Evolutionary conservation across 2,888 invertebrate genomes (phyloP).

Genomic region (Aspidiotus destructor): DNA sequence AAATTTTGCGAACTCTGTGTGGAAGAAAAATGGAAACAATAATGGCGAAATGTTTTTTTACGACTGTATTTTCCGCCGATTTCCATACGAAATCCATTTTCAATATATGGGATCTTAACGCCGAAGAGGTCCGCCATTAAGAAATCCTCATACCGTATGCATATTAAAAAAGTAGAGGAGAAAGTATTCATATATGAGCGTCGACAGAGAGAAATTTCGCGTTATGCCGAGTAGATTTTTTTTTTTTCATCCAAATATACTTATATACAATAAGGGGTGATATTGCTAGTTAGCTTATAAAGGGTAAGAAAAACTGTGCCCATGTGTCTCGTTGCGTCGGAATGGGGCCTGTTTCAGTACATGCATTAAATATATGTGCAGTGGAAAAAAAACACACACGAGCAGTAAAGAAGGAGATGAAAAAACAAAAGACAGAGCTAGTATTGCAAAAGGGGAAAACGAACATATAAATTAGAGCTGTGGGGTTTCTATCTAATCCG

Average conservation of each 20-base stretch:
- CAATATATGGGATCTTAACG: neutral
- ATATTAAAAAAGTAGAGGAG: conserved; percentile 4
- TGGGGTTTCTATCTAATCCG: neutral
- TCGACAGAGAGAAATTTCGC: neutral
- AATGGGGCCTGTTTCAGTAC: neutral
- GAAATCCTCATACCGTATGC: neutral
- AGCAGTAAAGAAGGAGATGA: neutral
- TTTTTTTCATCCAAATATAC: neutral
- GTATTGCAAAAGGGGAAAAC: neutral
- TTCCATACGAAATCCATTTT: conserved; percentile 4
- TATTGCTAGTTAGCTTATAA: conserved; percentile 2
- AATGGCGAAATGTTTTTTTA: neutral
- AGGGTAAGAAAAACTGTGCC: conserved; percentile 4
- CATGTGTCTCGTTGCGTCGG: conserved; percentile 2
- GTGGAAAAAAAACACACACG: neutral
- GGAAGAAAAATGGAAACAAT: neutral
- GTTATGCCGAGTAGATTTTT: neutral
- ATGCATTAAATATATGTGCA: conserved; percentile 4
- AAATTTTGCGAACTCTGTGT: neutral
- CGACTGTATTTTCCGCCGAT: neutral
- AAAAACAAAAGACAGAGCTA: too few species aligned
- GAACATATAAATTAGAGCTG: conserved; percentile 1
- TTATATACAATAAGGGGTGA: neutral
- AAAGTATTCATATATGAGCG: neutral
- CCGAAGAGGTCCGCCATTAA: neutral